A percentile compares a stretch with the other conserved stretches of the same genome.
These are phyloP conservation scores for Macquaria ambigua DNA, from an alignment of 2,113 vertebrate genomes.

Conservation along the genomic window DNA sequence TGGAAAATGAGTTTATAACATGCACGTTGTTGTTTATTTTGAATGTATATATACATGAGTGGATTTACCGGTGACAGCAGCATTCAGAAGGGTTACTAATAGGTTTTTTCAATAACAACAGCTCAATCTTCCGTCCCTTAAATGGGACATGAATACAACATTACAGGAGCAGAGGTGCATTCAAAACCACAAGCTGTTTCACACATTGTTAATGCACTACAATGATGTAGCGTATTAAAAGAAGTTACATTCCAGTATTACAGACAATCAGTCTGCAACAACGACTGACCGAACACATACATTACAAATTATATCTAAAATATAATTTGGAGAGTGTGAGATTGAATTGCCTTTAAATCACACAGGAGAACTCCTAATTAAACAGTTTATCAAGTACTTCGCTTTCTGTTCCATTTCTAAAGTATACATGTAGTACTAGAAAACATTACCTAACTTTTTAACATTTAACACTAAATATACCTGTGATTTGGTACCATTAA, in stretches of 20 bases:
- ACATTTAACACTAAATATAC: not conserved
- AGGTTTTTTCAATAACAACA: not conserved
- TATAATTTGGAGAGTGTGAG: not conserved
- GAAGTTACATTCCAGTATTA: not conserved
- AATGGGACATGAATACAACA: not conserved
- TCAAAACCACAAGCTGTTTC: constrained; percentile 9
- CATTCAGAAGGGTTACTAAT: not conserved
- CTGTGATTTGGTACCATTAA: not conserved
- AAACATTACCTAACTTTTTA: not conserved
- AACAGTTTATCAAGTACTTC: not conserved
- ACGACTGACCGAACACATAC: too few species aligned
- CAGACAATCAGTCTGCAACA: not conserved
- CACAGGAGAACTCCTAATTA: not conserved
- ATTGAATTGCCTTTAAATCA: not conserved
- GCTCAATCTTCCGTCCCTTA: not conserved
- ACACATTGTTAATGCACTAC: not conserved
- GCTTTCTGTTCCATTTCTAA: not conserved
- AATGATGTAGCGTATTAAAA: not conserved
- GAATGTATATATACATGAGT: not conserved
- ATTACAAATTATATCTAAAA: not conserved
- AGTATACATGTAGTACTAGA: not conserved
- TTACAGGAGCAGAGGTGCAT: not conserved
- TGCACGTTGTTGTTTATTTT: not conserved
- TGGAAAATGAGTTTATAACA: not conserved
- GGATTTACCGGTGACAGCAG: not conserved